phyloP scores from a whole-genome alignment of 2,797 vertebrate genomes.

The Nyctalus aviator region DNA sequence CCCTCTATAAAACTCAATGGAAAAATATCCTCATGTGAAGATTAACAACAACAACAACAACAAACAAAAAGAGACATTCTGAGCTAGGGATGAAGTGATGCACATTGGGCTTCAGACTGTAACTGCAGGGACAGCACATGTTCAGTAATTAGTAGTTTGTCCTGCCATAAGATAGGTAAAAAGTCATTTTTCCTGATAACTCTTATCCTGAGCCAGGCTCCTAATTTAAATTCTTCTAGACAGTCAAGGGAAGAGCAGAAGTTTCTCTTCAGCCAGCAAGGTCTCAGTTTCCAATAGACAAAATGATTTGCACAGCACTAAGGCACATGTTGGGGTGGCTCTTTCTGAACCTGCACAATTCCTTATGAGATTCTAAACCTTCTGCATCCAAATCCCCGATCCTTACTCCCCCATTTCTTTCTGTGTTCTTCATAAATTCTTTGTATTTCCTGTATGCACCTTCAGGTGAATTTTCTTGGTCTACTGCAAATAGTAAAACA shows the following conservation, averaged over 20 bases:
- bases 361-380: conserved; percentile 27
- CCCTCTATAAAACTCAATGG: too few relatives aligned
- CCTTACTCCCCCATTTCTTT: neutral
- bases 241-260: neutral
- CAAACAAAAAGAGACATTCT: neutral
- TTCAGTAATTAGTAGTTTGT: neutral
- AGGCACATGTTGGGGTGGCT: neutral
- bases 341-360: neutral
- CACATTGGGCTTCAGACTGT: neutral
- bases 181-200: neutral
- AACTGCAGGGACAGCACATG: neutral
- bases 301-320: neutral
- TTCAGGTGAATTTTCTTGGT: conserved; percentile 41
- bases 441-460: conserved; percentile 23
- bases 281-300: neutral
- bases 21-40: too few relatives aligned
- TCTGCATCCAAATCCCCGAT: neutral
- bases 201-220: neutral
- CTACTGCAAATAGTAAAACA: conserved; percentile 33
- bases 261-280: neutral
- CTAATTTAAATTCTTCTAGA: neutral
- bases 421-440: conserved; percentile 6
- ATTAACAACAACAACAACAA: too few relatives aligned
- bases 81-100: neutral
- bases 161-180: neutral